Evolutionary conservation across 2,797 vertebrate genomes (phyloP).

Genomic region (Sandelia bainsii): DNA sequence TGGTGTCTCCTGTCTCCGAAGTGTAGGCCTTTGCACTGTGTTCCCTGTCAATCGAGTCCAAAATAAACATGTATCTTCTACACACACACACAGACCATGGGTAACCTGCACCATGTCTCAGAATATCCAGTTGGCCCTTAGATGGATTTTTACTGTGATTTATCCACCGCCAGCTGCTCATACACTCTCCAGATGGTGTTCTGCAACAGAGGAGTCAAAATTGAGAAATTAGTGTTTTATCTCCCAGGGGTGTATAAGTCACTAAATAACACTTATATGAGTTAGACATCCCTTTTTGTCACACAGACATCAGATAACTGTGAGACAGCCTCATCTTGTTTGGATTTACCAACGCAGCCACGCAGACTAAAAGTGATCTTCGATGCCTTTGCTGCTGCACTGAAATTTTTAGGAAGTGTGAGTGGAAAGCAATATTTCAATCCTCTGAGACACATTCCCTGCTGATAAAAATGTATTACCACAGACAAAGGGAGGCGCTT

Average conservation of each 20-base stretch:
- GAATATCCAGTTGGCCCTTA: slow-evolving; percentile 54
- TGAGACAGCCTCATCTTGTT: slow-evolving; percentile 66
- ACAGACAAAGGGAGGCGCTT: slow-evolving; percentile 86
- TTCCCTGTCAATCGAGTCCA: slow-evolving; percentile 64
- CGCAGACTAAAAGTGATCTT: slow-evolving; percentile 52
- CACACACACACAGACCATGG: slow-evolving; percentile 44
- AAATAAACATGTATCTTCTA: slow-evolving; percentile 71
- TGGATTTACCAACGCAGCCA: slow-evolving; percentile 54
- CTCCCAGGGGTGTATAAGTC: slow-evolving; percentile 41
- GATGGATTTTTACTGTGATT: slow-evolving; percentile 57
- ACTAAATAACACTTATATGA: slow-evolving; percentile 60
- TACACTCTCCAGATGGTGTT: slow-evolving; percentile 44
- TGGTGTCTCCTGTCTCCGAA: slow-evolving; percentile 68
- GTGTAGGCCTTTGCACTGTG: slow-evolving; percentile 42
- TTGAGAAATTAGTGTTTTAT: slow-evolving; percentile 36
- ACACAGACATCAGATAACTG: slow-evolving; percentile 51
- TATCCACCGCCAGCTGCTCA: slow-evolving; percentile 52
- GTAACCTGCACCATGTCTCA: slow-evolving; percentile 65
- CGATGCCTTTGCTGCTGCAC: slow-evolving; percentile 37
- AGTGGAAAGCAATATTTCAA: slow-evolving; percentile 73
- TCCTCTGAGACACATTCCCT: slow-evolving; percentile 82
- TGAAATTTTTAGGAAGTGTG: slow-evolving; percentile 56
- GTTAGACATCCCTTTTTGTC: slow-evolving; percentile 52
- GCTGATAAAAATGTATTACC: slow-evolving; percentile 85
- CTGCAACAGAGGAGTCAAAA: slow-evolving; percentile 35